phyloP scores from a whole-genome alignment of 2,797 vertebrate genomes.

The Otus scops region DNA sequence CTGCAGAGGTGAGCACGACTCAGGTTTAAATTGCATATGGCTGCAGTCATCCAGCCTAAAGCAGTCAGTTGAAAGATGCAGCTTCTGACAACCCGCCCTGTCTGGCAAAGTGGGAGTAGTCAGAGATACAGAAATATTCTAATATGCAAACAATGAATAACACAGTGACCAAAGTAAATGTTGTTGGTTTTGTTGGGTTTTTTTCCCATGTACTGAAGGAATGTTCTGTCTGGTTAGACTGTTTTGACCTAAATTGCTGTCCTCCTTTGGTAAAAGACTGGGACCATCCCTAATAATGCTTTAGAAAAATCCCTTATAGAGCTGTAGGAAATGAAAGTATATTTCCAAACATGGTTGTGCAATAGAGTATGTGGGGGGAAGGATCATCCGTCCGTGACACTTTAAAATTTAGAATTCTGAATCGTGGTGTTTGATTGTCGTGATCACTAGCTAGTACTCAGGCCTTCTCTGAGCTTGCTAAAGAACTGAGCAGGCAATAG shows the following conservation, averaged over 20 bases:
- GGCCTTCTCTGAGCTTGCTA: not conserved
- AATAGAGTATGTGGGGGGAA: not conserved
- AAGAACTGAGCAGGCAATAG: not conserved
- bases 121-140: not conserved
- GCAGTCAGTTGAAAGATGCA: not conserved
- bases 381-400: not conserved
- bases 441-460: not conserved
- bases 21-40: not conserved
- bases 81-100: not conserved
- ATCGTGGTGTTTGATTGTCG: not conserved
- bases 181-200: not conserved
- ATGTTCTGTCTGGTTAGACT: not conserved
- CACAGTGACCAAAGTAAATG: not conserved
- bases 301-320: not conserved
- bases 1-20: not conserved
- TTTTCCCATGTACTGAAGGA: not conserved
- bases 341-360: not conserved
- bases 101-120: constrained; percentile 28
- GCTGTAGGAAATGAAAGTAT: constrained; percentile 3
- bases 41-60: constrained; percentile 1
- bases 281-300: not conserved
- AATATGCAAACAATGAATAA: not conserved
- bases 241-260: not conserved
- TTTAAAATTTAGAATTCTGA: not conserved
- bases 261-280: not conserved